phyloP scores from a whole-genome alignment of 2,113 vertebrate species.

The Actenoides lindsayi region DNA sequence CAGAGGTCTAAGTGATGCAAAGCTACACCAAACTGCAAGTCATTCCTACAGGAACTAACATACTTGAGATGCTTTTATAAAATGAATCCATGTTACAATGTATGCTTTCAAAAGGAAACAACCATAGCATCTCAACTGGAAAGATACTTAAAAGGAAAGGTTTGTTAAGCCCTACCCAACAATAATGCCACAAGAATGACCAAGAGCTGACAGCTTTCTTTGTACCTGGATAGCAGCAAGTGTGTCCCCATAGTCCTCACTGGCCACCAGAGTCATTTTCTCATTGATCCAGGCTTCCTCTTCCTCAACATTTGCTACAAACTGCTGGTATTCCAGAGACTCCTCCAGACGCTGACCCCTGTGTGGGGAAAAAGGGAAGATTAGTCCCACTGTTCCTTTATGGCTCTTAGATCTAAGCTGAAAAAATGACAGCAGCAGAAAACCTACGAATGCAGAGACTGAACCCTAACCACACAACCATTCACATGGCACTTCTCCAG shows the following conservation, averaged over 20 bases:
- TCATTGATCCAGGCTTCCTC: conserved; percentile 99
- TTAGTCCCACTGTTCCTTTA: not conserved
- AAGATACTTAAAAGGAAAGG: not conserved
- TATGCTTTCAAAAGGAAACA: not conserved
- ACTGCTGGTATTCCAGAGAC: conserved; percentile 98
- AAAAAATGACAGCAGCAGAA: not conserved
- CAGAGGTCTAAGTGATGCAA: not conserved
- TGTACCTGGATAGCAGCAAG: conserved; percentile 90
- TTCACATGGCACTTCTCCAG: not conserved
- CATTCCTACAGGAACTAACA: not conserved
- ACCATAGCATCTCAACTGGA: not conserved
- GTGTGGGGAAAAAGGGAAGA: not conserved
- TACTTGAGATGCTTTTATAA: not conserved
- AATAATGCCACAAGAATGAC: not conserved
- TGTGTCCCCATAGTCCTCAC: conserved; percentile 97
- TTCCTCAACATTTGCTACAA: conserved; percentile 98
- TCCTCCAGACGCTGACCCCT: conserved; percentile 96
- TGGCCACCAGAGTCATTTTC: conserved; percentile 95
- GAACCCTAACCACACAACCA: not conserved
- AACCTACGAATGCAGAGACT: not conserved
- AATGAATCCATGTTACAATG: not conserved
- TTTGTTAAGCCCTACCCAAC: not conserved
- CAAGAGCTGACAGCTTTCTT: not conserved
- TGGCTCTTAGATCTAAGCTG: not conserved
- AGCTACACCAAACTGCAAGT: not conserved